A percentile compares a stretch with the other conserved stretches of the same genome.
These are phyloP conservation scores for Cheirogaleus major DNA, from an alignment of 2,797 vertebrate species.

Conservation along the genomic window DNA sequence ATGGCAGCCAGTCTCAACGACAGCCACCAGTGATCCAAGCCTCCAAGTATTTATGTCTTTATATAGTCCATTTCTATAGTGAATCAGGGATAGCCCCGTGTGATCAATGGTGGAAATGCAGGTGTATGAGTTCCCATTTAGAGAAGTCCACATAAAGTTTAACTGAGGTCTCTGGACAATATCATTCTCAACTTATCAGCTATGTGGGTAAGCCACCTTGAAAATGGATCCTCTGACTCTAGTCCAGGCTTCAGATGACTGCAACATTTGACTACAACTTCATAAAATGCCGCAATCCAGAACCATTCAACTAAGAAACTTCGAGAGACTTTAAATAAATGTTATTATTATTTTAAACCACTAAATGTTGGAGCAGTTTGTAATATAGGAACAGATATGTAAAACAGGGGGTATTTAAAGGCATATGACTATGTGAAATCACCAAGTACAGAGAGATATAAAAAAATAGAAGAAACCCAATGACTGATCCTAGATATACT, in stretches of 20 bases:
- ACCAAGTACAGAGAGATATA: background rate
- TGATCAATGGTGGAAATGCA: background rate
- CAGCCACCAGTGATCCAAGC: background rate
- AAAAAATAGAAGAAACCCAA: background rate
- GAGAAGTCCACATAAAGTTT: background rate
- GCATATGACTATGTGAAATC: background rate
- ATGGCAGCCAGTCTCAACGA: background rate
- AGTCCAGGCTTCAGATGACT: background rate
- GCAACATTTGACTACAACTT: background rate
- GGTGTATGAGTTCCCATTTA: background rate
- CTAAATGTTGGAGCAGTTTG: background rate
- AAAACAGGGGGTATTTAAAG: background rate
- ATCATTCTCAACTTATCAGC: background rate
- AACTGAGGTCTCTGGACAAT: background rate
- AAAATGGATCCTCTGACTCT: background rate
- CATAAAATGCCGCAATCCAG: background rate
- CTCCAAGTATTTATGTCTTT: background rate
- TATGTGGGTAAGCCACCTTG: background rate
- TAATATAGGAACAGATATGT: background rate
- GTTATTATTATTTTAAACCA: background rate
- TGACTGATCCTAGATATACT: background rate
- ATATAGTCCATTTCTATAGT: background rate
- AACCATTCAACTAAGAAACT: background rate
- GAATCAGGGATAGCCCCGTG: background rate
- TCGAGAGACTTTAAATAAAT: background rate